Base-by-base conservation (phyloP, 2,888 invertebrate genomes). In the Tuta absoluta region DNA sequence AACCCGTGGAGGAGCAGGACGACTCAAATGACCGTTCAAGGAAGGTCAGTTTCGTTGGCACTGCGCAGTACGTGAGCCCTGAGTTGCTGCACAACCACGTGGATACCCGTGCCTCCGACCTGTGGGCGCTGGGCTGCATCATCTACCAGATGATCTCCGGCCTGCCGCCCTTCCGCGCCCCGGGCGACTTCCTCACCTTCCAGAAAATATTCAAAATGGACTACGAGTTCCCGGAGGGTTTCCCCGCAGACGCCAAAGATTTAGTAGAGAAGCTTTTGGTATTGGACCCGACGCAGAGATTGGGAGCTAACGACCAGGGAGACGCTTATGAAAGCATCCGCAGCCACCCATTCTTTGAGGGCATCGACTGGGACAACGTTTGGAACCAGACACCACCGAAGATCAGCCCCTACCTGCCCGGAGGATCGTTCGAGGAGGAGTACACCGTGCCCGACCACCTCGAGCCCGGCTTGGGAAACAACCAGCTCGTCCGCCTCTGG, bases 41-140 rank as follows among this genome's bases (percentile, higher is more conserved):
- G 66, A 94, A 94, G 75, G 95, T 95, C 77, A 97, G 97, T 84
- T 99, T 99, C 87, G 99, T 99, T 14, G 99, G 99, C 61, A 99
- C 99, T 12, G 99, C 99, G 1, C 99, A 99, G 84, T 99, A 99
- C 86, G 98, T 99, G 0, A 98, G 98, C 65, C 99, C 99, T 2
- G 99, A 99, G 91, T 94, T 99, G 68, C 92, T 99, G 62, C 96
- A 95, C 67, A 95, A 96, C 80, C 94, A 95, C 67, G 94, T 94
- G 1, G 94, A 95, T 63, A 94, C 95, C 59, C 93, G 94, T 64
- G 94, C 96, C 51, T 96, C 97, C 14, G 99, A 99, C 89, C 92
- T 99, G 65, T 99, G 99, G 99, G 99, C 99, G 0, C 92, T 98
- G 57, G 99, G 99, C 33, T 99, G 98, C 86, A 97, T 99, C 72